Evolutionary conservation across 2,797 vertebrate species (phyloP).

Genomic region (Gymnothorax javanicus): DNA sequence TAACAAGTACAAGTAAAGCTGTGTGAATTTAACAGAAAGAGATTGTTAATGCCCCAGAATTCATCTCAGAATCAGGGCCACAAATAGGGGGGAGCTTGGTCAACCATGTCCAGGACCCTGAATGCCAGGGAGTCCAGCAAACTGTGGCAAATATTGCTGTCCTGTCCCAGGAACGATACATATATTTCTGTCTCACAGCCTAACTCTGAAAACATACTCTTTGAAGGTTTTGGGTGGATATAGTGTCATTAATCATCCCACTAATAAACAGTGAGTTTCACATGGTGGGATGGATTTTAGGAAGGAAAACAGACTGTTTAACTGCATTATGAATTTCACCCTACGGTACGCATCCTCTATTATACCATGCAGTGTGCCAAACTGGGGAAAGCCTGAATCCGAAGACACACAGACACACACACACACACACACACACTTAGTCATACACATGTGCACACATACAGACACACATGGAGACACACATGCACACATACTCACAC

Average conservation of each 20-base stretch:
- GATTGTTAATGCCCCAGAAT: too few species aligned
- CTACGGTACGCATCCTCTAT: not conserved
- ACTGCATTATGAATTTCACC: not conserved
- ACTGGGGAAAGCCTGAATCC: not conserved
- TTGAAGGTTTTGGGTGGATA: not conserved
- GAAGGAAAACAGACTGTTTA: not conserved
- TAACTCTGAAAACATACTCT: not conserved
- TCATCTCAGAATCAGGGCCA: too few species aligned
- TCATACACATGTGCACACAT: not conserved
- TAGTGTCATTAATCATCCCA: not conserved
- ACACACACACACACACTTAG: not conserved
- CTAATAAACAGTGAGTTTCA: not conserved
- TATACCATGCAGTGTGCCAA: not conserved
- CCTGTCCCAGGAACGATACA: too few species aligned
- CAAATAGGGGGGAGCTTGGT: too few species aligned
- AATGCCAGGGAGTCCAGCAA: too few species aligned
- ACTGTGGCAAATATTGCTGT: too few species aligned
- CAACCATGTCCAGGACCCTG: too few species aligned
- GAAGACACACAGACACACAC: not conserved
- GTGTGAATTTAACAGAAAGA: too few species aligned
- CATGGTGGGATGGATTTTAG: not conserved
- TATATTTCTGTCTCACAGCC: too few species aligned
- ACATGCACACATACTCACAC: not conserved
- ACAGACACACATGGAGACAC: not conserved
- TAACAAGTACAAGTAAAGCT: too few species aligned